phyloP scores from a whole-genome alignment of 2,888 invertebrate genomes.

The Scaeva pyrastri region DNA sequence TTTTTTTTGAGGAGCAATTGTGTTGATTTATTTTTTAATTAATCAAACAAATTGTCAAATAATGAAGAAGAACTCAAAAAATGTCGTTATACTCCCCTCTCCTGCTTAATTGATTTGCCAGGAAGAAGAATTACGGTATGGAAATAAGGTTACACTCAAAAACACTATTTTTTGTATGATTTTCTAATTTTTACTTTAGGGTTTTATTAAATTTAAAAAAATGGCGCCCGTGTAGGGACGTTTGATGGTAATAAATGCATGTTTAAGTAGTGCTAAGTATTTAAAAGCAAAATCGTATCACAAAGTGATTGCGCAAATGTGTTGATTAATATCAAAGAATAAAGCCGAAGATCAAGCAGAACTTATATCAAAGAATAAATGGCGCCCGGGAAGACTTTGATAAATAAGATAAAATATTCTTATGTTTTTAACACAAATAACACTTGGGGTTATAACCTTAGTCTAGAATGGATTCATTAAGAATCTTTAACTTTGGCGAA shows the following conservation, averaged over 20 bases:
- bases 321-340: too few species aligned
- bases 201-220: not conserved
- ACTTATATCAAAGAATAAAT: not conserved
- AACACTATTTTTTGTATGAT: too few species aligned
- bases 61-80: conserved; percentile 32
- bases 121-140: not conserved
- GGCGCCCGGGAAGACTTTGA: not conserved
- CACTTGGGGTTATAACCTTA: too few species aligned
- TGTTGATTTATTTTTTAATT: conserved; percentile 72
- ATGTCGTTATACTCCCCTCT: not conserved
- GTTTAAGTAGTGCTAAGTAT: too few species aligned
- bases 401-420: too few species aligned
- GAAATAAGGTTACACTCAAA: not conserved
- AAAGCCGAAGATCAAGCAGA: too few species aligned
- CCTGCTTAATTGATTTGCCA: not conserved
- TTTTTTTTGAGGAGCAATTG: conserved; percentile 26
- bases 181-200: too few species aligned
- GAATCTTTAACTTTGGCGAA: not conserved
- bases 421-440: too few species aligned
- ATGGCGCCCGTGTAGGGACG: not conserved
- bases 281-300: too few species aligned
- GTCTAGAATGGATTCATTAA: too few species aligned
- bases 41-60: conserved; percentile 75
- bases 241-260: not conserved
- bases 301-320: too few species aligned